Base-by-base conservation (phyloP, 53 echinoderm and acorn worm species). In the Luidia sarsii region DNA sequence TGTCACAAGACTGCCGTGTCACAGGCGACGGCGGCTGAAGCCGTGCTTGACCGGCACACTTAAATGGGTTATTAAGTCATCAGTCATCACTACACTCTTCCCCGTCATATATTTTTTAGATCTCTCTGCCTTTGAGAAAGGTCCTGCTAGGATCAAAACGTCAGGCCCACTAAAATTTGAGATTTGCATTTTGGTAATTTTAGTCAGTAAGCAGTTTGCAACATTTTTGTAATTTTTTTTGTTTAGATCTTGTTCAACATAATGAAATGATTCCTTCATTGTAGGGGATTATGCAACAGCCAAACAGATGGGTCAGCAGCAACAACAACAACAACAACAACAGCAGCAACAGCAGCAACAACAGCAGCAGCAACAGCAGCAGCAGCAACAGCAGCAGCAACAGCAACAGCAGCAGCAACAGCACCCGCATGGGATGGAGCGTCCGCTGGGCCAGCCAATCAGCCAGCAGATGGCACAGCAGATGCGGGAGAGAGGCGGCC, bases 281-380 rank as follows among this genome's bases (percentile, higher is more conserved):
- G 0, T 19, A 82, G 73, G 73, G 65, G 94, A 94, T 41, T 94
- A 91, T 64, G 91, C 83, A 19, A 94, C 91, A n/a, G 91, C 94
- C 16, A 91, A 94, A 79, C 89, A 91, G 83, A 94, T 94, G 94
- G 54, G 73, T 30, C 85, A 91, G 38, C 91, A 75, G 30, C 59
- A 50, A 46, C 71, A 71, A n/a, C 68, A 70, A 19, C 81, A 81
- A 11, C 64, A 64, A 33, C 62, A 63, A 7, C 80, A 80, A 14
- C 80, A 61, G 0, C 77, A 75, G 28, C 77, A 75, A 21, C 75
- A 80, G 35, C 80, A 80, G 6, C 80, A 80, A 9, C 80, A 64
- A 33, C 53, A 72, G 15, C 73, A 70, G 20, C 70, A 70, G 24
- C 69, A 69, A 28, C 69, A 69, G n/a, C 59, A 59, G 14, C 59